Base-by-base conservation (phyloP, 2,888 invertebrate genomes). In the Protonemura montana region DNA sequence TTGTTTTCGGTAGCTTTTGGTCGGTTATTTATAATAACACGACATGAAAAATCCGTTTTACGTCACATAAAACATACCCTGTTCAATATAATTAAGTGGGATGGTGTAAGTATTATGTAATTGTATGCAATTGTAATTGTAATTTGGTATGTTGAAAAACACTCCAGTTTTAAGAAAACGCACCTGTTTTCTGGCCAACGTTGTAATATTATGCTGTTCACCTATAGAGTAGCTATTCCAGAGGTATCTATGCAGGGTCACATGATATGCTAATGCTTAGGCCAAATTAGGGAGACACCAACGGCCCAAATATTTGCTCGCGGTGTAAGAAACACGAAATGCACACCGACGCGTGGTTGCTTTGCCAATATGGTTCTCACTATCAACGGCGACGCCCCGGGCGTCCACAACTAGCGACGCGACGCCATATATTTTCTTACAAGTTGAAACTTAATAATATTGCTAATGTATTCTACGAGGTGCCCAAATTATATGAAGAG, bases 401-500 rank as follows among this genome's bases (percentile, higher is more conserved):
- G 59, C 13, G 59, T 13, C 13, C 59, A 59, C 13, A 59, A 59
- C 59, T 21, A 59, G 1, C 3, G 59, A 2, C 41, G 41, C 41
- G 41, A 41, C 59, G 59, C 59, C 59, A 21, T 21, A 59, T 59
- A 59, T 59, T 59, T 59, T 16, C 59, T 59, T 59, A 59, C 59
- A 21, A 59, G 59, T 59, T 59, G 59, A 21, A 59, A 59, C 59
- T 59, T 59, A 59, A 59, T 59, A 59, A 59, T 59, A 6, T 59
- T 59, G 6, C 59, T 59, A 59, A 59, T 59, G 59, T 59, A 59
- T 59, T 59, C 21, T 59, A 59, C 21, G 59, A 59, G 59, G 59
- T 59, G 59, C 59, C 59, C 59, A 59, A 59, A 59, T 59, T 59
- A 59, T 59, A 59, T 59, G 59, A 59, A 59, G 59, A 59, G 59